Evolutionary conservation across 2,797 vertebrate genomes (phyloP).

Genomic region (Anabacerthia variegaticeps): DNA sequence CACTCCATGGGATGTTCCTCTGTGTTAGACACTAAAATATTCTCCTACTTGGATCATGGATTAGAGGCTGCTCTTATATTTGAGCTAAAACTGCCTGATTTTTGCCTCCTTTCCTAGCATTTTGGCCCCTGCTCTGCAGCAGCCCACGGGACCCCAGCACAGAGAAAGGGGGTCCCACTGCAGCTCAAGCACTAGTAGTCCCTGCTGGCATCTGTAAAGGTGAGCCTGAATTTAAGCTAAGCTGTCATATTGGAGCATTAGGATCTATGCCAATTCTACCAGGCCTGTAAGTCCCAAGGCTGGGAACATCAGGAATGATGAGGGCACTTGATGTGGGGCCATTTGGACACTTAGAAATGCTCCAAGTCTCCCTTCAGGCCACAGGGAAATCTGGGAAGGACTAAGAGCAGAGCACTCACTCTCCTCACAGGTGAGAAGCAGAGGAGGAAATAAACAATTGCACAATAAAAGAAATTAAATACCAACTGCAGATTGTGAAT

Average conservation of each 20-base stretch:
- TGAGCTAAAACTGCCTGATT: not conserved
- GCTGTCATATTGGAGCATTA: not conserved
- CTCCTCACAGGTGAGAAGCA: not conserved
- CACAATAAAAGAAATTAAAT: not conserved
- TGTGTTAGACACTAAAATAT: not conserved
- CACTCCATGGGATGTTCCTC: not conserved
- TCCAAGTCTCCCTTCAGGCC: not conserved
- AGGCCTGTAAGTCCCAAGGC: not conserved
- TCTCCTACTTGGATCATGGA: fast-evolving
- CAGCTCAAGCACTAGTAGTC: not conserved
- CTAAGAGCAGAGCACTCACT: not conserved
- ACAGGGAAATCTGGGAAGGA: not conserved
- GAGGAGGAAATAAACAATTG: not conserved
- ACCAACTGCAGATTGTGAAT: not conserved
- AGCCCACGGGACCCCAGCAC: not conserved
- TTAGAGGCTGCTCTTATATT: not conserved
- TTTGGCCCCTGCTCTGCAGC: not conserved
- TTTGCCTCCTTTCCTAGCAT: not conserved
- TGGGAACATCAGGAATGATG: not conserved
- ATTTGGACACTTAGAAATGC: not conserved
- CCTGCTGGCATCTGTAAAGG: not conserved
- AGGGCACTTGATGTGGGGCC: not conserved
- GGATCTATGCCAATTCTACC: not conserved
- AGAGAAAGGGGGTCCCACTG: not conserved
- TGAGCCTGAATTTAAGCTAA: not conserved